A percentile compares a stretch with the other conserved stretches of the same genome.
Conservation (phyloP, 2,888 invertebrate genomes). For the Drosophila silvestris region DNA sequence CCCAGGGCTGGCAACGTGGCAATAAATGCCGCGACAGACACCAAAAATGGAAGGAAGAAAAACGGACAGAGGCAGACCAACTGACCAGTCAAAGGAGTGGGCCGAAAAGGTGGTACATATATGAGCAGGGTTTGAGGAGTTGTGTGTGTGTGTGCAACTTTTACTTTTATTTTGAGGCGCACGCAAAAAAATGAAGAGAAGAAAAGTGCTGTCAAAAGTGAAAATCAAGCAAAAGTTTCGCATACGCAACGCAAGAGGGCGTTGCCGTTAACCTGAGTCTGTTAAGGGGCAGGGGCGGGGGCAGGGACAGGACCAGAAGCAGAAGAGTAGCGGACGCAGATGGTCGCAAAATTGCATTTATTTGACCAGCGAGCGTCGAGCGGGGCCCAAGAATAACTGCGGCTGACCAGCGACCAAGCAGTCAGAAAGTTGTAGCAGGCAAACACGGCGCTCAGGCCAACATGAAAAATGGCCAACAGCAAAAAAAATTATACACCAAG, state of each 20-base stretch:
- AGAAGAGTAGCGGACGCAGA: neutral
- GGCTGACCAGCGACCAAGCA: conserved; percentile 84
- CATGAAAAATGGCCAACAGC: conserved; percentile 50
- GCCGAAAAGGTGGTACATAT: neutral
- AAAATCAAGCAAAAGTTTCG: conserved; percentile 74
- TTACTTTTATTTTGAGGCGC: conserved; percentile 74
- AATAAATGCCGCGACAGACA: conserved; percentile 76
- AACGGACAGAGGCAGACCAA: conserved; percentile 21
- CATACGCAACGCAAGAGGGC: conserved; percentile 36
- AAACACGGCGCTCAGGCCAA: conserved; percentile 59
- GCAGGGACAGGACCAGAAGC: neutral
- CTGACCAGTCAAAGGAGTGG: conserved; percentile 54
- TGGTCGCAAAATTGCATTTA: conserved; percentile 61
- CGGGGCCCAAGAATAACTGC: conserved; percentile 76
- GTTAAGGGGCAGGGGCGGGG: neutral
- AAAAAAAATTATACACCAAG: neutral
- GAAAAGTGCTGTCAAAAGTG: conserved; percentile 74
- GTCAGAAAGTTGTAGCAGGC: conserved; percentile 84
- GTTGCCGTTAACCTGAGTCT: conserved; percentile 25
- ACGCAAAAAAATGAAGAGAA: conserved; percentile 49
- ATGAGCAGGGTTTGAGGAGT: neutral
- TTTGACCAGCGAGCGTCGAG: conserved; percentile 62
- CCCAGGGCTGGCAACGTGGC: conserved; percentile 61
- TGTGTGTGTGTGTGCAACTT: conserved; percentile 52
- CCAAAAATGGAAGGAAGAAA: conserved; percentile 43